Conservation (phyloP, 1,140 invertebrate species). For the Hypsibius dujardini region DNA sequence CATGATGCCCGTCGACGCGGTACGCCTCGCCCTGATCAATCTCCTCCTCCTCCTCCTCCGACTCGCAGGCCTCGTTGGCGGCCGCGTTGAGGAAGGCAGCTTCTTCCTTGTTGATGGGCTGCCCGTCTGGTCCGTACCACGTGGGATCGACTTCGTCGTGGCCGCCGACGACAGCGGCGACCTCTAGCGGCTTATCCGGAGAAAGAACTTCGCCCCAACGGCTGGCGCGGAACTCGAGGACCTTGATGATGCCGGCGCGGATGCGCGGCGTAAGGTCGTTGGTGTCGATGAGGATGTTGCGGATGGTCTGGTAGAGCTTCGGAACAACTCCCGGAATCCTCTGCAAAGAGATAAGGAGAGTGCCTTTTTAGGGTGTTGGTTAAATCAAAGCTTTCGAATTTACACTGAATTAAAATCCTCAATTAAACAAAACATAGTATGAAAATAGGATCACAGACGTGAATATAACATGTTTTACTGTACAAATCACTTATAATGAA, state of each 20-base stretch:
- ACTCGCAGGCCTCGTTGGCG: not conserved
- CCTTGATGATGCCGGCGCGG: slow-evolving; percentile 2
- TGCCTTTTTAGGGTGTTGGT: no score
- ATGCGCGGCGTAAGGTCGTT: not conserved
- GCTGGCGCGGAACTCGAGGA: slow-evolving; percentile 14
- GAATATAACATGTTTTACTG: no score
- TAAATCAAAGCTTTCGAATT: no score
- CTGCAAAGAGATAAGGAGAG: not conserved
- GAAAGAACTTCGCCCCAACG: slow-evolving; percentile 10
- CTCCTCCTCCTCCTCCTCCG: not conserved
- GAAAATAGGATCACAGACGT: no score
- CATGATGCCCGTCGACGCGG: not conserved
- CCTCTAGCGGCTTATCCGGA: not conserved
- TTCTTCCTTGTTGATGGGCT: slow-evolving; percentile 4
- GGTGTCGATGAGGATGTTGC: not conserved
- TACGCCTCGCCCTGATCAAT: not conserved
- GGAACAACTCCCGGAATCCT: not conserved
- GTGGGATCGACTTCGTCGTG: not conserved
- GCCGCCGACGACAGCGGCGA: not conserved
- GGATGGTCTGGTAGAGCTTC: not conserved
- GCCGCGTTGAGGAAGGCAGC: not conserved
- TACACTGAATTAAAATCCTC: no score
- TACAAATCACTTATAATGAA: no score
- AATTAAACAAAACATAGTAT: no score
- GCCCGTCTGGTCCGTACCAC: no score